These are phyloP conservation scores for Ochropleura plecta DNA, from an alignment of 2,888 invertebrate genomes.

Conservation along the genomic window DNA sequence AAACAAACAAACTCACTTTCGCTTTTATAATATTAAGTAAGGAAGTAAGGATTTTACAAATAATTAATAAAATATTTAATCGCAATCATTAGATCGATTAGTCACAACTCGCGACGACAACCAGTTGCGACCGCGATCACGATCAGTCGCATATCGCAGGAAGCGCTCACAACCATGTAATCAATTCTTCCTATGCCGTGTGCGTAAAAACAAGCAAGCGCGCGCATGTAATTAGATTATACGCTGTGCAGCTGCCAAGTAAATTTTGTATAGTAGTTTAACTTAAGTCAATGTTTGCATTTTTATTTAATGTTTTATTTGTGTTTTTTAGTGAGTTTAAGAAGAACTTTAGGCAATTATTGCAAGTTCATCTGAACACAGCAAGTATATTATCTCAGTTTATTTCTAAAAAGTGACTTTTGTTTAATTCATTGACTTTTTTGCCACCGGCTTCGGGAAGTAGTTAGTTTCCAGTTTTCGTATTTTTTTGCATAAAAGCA, in stretches of 20 bases:
- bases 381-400: background rate
- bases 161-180: constrained; percentile 59
- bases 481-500: no score
- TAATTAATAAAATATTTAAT: constrained; percentile 18
- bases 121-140: constrained; percentile 55
- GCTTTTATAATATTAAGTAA: no score
- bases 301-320: background rate
- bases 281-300: constrained; percentile 6
- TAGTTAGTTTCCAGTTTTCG: no score
- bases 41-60: background rate
- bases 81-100: constrained; percentile 47
- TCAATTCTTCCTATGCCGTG: constrained; percentile 60
- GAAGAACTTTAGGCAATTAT: background rate
- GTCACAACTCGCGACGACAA: constrained; percentile 32
- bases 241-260: constrained; percentile 50
- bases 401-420: background rate
- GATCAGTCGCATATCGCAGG: constrained; percentile 46
- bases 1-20: no score
- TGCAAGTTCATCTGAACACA: background rate
- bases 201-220: constrained; percentile 53
- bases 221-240: constrained; percentile 70
- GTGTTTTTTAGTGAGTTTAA: background rate
- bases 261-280: constrained; percentile 40
- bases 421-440: no score
- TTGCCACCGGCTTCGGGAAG: no score